phyloP scores from a whole-genome alignment of 2,113 vertebrate genomes.

The Prionailurus bengalensis region DNA sequence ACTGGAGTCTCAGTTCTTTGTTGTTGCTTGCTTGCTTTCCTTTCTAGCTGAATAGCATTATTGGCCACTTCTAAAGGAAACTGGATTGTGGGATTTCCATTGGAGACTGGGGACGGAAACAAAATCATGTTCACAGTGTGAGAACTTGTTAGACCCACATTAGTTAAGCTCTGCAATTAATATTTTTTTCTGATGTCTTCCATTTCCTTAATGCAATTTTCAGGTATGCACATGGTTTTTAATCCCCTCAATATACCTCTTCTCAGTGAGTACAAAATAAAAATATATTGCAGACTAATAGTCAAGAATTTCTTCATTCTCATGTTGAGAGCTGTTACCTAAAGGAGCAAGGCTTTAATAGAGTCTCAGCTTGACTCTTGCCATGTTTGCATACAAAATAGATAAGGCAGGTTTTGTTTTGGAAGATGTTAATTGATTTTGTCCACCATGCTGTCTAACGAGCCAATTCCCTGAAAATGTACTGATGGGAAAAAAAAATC shows the following conservation, averaged over 20 bases:
- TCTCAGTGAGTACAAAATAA: constrained; percentile 54
- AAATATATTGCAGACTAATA: constrained; percentile 49
- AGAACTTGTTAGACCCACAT: background rate
- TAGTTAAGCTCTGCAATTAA: constrained; percentile 24
- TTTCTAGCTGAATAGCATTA: background rate
- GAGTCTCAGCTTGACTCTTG: constrained; percentile 70
- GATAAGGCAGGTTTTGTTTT: constrained; percentile 74
- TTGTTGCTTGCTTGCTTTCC: background rate
- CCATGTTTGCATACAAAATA: constrained; percentile 75
- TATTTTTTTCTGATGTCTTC: background rate
- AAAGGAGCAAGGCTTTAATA: constrained; percentile 69
- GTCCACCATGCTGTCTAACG: constrained; percentile 71
- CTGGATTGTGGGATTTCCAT: background rate
- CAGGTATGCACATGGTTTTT: background rate
- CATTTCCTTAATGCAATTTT: constrained; percentile 46
- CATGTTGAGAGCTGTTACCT: constrained; percentile 55
- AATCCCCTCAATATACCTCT: background rate
- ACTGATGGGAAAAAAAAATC: constrained; percentile 41
- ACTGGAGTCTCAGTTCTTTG: background rate
- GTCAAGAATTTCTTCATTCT: constrained; percentile 62
- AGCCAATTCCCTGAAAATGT: constrained; percentile 68
- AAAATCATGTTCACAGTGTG: background rate
- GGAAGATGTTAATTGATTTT: constrained; percentile 77
- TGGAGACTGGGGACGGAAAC: background rate
- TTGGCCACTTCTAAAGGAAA: background rate